phyloP scores from a whole-genome alignment of 53 echinoderm and acorn worm genomes.

The Pentamera pediparva region DNA sequence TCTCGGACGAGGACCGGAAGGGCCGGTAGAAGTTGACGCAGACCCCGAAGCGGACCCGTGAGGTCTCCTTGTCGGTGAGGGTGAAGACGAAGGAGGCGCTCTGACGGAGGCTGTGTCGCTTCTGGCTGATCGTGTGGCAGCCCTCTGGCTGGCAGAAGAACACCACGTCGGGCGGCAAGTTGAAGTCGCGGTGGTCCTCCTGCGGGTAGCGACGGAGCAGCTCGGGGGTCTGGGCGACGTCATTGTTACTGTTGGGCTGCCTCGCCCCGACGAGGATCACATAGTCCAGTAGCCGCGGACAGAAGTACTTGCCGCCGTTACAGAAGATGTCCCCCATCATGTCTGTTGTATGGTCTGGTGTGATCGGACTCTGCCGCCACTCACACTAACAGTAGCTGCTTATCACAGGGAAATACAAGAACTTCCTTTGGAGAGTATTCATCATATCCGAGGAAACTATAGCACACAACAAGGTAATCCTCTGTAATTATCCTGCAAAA shows the following conservation, averaged over 20 bases:
- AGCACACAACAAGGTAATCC: too few relatives aligned
- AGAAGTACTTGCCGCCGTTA: slow-evolving; percentile 65
- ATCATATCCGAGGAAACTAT: too few relatives aligned
- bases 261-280: slow-evolving; percentile 81
- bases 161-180: slow-evolving; percentile 79
- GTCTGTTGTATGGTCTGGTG: too few relatives aligned
- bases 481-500: too few relatives aligned
- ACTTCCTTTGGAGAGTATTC: too few relatives aligned
- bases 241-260: slow-evolving; percentile 84
- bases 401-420: too few relatives aligned
- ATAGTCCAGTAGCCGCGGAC: slow-evolving; percentile 84
- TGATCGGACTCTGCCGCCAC: too few relatives aligned
- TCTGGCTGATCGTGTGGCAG: slow-evolving; percentile 81
- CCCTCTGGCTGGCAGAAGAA: slow-evolving; percentile 95
- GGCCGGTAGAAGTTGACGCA: slow-evolving; percentile 96
- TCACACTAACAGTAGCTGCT: too few relatives aligned
- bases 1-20: slow-evolving; percentile 61
- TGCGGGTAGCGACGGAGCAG: slow-evolving; percentile 73
- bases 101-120: slow-evolving; percentile 65
- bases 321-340: slow-evolving; percentile 20
- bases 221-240: slow-evolving; percentile 92
- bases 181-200: slow-evolving; percentile 84
- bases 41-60: slow-evolving; percentile 67
- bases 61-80: slow-evolving; percentile 87
- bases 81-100: slow-evolving; percentile 95